Evolutionary conservation across 2,888 invertebrate genomes (phyloP).

Genomic region (Harpalus rufipes): DNA sequence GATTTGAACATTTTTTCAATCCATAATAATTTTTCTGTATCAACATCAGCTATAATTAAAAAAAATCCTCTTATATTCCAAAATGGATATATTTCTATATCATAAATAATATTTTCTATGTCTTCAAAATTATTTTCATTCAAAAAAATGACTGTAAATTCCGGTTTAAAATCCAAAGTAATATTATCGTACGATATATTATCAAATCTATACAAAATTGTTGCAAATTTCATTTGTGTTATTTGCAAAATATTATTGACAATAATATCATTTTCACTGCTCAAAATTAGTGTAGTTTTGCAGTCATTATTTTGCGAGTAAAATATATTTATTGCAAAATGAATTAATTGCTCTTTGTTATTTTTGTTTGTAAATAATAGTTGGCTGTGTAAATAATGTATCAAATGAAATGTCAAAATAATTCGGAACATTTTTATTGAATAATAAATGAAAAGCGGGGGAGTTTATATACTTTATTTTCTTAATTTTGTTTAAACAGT

Average conservation of each 20-base stretch:
- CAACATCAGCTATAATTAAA: slow-evolving; percentile 24
- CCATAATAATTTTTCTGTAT: slow-evolving; percentile 1
- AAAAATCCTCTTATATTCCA: slow-evolving; percentile 17
- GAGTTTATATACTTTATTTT: neutral
- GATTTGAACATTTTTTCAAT: slow-evolving; percentile 8
- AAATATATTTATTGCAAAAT: slow-evolving; percentile 14
- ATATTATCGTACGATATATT: slow-evolving; percentile 31
- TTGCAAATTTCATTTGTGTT: neutral
- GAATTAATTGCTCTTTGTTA: slow-evolving; percentile 10
- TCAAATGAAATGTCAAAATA: neutral
- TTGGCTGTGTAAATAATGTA: neutral
- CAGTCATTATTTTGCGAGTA: neutral
- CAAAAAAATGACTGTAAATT: slow-evolving; percentile 17
- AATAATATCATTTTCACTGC: slow-evolving; percentile 24
- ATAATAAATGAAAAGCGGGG: neutral
- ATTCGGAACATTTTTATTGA: slow-evolving; percentile 3
- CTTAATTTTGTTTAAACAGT: neutral
- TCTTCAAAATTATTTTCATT: slow-evolving; percentile 22
- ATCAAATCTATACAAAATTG: neutral
- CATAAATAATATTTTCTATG: slow-evolving; percentile 18
- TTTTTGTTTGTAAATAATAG: neutral
- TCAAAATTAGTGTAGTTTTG: slow-evolving; percentile 26
- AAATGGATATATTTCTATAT: slow-evolving; percentile 35
- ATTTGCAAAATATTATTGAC: slow-evolving; percentile 15
- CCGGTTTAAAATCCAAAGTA: slow-evolving; percentile 14